Conservation (phyloP, 2,888 invertebrate species). For the Fissipunctia ypsillon region DNA sequence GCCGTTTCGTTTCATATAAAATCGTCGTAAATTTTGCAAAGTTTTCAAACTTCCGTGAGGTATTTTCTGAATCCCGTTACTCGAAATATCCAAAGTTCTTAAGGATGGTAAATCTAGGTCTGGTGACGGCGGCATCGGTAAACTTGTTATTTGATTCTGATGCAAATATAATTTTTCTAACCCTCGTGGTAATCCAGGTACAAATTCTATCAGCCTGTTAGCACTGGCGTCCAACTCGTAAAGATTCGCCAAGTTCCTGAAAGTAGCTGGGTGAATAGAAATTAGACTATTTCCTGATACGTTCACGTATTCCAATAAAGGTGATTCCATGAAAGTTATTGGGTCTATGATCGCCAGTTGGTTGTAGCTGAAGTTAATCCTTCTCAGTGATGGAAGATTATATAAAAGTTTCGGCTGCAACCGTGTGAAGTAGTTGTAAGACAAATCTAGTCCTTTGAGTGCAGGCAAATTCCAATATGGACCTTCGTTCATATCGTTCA, state of each 20-base stretch:
- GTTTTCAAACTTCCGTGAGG: conserved; percentile 92
- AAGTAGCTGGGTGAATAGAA: conserved; percentile 93
- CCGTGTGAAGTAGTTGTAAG: conserved; percentile 93
- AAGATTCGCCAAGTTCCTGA: conserved; percentile 93
- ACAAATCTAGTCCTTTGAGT: conserved; percentile 95
- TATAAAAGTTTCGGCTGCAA: conserved; percentile 93
- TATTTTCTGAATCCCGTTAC: conserved; percentile 93
- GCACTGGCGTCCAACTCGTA: conserved; percentile 95
- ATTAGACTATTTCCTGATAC: conserved; percentile 94
- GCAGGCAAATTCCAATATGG: conserved; percentile 96
- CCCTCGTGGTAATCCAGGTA: conserved; percentile 94
- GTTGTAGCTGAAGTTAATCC: conserved; percentile 94
- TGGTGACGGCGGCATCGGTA: conserved; percentile 92
- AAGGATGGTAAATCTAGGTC: conserved; percentile 93
- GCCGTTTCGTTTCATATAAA: conserved; percentile 94
- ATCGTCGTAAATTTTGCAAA: conserved; percentile 92
- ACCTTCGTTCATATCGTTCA: conserved; percentile 93
- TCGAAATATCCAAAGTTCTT: conserved; percentile 93
- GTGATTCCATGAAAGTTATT: conserved; percentile 93
- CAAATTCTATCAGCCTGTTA: conserved; percentile 93
- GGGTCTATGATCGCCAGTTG: conserved; percentile 93
- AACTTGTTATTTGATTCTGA: conserved; percentile 92
- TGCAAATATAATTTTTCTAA: conserved; percentile 94
- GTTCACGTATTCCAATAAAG: conserved; percentile 94
- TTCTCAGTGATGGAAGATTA: conserved; percentile 94